A percentile compares a stretch with the other conserved stretches of the same genome.
These are phyloP conservation scores for Heliconius eleuchia DNA, from an alignment of 1,140 invertebrate species.

Conservation along the genomic window DNA sequence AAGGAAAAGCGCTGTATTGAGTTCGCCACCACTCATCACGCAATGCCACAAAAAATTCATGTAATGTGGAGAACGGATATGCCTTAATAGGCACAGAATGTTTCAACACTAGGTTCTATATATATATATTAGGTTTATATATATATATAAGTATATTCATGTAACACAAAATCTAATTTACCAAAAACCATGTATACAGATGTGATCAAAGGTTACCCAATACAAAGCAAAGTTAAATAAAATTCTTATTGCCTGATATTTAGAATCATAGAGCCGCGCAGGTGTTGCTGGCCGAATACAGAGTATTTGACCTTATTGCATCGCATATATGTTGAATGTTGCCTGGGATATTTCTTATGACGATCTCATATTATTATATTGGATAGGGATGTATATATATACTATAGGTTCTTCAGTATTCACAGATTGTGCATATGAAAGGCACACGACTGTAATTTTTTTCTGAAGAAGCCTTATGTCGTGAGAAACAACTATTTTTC, in stretches of 20 bases:
- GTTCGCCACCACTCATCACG: no score
- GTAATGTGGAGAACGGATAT: no score
- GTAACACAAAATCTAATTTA: no score
- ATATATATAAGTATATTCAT: no score
- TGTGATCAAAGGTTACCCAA: background rate
- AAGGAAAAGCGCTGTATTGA: no score
- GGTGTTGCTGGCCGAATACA: constrained; percentile 6
- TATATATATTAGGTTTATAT: no score
- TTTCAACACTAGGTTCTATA: no score
- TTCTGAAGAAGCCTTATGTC: no score
- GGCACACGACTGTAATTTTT: no score
- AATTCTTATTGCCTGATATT: background rate
- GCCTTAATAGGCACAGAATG: no score
- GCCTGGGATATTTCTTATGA: background rate
- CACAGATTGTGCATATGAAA: background rate
- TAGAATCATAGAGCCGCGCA: background rate
- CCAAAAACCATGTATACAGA: background rate
- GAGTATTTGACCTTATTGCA: background rate
- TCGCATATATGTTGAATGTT: background rate
- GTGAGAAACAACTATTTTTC: no score
- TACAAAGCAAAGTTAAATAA: background rate
- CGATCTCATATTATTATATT: constrained; percentile 6
- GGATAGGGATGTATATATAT: background rate
- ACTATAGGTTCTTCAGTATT: background rate
- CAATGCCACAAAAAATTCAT: no score